phyloP scores from a whole-genome alignment of 2,888 invertebrate genomes.

The Bruchidius siliquastri region DNA sequence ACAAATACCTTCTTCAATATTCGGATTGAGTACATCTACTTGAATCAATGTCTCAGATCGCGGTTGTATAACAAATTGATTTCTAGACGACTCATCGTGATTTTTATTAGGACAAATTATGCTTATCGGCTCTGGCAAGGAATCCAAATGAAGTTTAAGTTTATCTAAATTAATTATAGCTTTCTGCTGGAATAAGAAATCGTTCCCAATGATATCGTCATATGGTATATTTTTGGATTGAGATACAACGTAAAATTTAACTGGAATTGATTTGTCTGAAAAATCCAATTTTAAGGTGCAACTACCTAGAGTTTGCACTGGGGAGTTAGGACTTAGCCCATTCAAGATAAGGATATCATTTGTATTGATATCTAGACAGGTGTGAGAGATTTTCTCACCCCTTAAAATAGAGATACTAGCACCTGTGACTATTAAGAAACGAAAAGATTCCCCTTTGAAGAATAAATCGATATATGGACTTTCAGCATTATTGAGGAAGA shows the following conservation, averaged over 20 bases:
- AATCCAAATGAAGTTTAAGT: no score
- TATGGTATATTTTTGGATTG: background rate
- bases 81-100: no score
- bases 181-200: background rate
- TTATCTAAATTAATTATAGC: no score
- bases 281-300: no score
- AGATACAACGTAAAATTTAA: background rate
- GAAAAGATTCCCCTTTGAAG: constrained; percentile 1
- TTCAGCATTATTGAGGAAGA: background rate
- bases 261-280: no score
- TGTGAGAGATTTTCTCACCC: background rate
- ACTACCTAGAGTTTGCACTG: background rate
- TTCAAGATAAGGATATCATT: no score
- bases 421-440: constrained; percentile 13
- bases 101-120: no score
- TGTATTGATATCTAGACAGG: no score
- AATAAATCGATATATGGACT: background rate
- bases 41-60: constrained; percentile 5
- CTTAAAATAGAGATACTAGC: constrained; percentile 11
- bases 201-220: background rate
- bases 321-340: background rate
- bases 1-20: constrained; percentile 16
- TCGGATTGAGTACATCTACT: constrained; percentile 5
- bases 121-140: no score
- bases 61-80: background rate